Base-by-base conservation (phyloP, 35 echinoderm and acorn worm species). In the Acanthaster planci region DNA sequence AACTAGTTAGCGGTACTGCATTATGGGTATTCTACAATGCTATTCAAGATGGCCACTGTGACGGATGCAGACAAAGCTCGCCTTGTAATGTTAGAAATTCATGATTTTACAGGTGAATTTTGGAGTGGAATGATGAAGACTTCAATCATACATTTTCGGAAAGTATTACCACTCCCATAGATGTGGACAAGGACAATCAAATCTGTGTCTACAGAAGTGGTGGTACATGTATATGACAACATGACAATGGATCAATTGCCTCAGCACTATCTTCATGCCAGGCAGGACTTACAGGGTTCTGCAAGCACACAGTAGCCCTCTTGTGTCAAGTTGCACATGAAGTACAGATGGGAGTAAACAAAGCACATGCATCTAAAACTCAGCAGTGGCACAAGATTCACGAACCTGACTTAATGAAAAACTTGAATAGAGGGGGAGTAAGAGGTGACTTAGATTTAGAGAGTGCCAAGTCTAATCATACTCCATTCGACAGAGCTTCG, bases 321-420 rank as follows among this genome's bases (percentile, higher is more conserved):
- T 21, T 55, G 10, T 55, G 52, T 55, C 21, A 55, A 10, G 52
- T 55, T 55, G 52, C 52, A 55, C 52, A 55, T 55, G 52, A 55
- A 55, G 52, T 55, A 14, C 52, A 55, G 52, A 55, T 21, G 52
- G 52, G 52, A 55, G 52, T 21, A 55, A 55, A 55, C 52, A 55
- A 55, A 55, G 52, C 52, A 55, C 21, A 21, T 55, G 21, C 52
- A 55, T 55, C 52, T 14, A 55, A 55, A 55, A 10, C 52, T 55
- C 52, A 55, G 52, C 52, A 55, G 52, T 55, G 52, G 52, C 52
- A 55, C 21, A 55, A 55, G 52, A 55, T 55, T 55, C 52, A 55
- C 0, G 52, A 55, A 21, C 52, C 52, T 55, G 52, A 55, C 0
- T 55, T 55, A 14, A 21, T 55, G 21, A 55, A 55, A 21, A 55